Evolutionary conservation across 2,797 vertebrate genomes (phyloP).

Genomic region (Helostoma temminkii): DNA sequence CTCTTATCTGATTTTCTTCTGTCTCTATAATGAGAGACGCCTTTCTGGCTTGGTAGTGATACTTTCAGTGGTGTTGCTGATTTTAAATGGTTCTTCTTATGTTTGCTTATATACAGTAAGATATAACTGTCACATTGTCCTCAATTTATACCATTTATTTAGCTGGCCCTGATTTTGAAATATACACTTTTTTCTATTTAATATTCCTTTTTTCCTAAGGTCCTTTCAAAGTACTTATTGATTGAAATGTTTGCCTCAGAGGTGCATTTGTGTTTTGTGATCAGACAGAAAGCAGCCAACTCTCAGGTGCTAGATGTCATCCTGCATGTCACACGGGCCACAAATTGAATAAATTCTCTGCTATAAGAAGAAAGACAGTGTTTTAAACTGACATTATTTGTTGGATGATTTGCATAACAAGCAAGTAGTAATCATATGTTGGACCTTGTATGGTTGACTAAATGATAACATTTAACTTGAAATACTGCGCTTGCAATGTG

Average conservation of each 20-base stretch:
- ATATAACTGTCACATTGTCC: slow-evolving; percentile 2
- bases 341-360: neutral
- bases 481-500: neutral
- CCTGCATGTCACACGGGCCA: neutral
- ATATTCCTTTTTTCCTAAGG: neutral
- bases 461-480: neutral
- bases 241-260: neutral
- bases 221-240: neutral
- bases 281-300: neutral
- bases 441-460: neutral
- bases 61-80: neutral
- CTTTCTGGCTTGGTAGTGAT: slow-evolving; percentile 10
- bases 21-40: slow-evolving; percentile 16
- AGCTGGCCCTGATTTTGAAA: no score
- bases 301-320: neutral
- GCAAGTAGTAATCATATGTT: slow-evolving; percentile 18
- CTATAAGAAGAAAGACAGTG: neutral
- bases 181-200: neutral
- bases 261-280: neutral
- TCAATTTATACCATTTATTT: neutral
- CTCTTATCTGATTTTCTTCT: neutral
- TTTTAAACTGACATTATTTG: neutral
- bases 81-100: slow-evolving; percentile 12
- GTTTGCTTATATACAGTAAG: slow-evolving; percentile 24
- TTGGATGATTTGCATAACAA: slow-evolving; percentile 10